Evolutionary conservation across 2,113 vertebrate genomes (phyloP), one percentile per base, ranked within the genome.

Genomic region (Sorex araneus): DNA sequence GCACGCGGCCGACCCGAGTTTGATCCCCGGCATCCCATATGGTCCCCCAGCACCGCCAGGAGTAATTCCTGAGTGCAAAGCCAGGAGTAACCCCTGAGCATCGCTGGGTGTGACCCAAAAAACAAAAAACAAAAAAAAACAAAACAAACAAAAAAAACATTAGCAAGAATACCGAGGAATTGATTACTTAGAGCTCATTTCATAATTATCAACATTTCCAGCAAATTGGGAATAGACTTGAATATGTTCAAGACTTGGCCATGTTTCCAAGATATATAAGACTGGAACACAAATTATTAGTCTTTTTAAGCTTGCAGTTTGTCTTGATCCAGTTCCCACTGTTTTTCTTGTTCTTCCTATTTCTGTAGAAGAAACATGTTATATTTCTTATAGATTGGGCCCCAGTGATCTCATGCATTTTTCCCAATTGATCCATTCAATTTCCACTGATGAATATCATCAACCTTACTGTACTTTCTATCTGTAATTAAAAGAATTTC

Each of bases 331-430:
- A 19, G 1, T 28, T 79, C 25, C 25, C 5, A 15, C 30, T 83
- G 13, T 78, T 28, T 79, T 70, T 57, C 43, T 66, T 89, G 13
- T 4, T 75, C n/a, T 15, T 81, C 6, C 87, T 21, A n/a, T 85
- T 92, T 85, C 3, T 40, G 23, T 43, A 84, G 23, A 11, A 75
- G 47, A 57, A 85, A n/a, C 45, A 63, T 88, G 77, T 87, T 40
- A 32, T 90, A 63, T 21, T 82, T 87, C 77, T 88, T 40, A 18
- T n/a, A 77, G 19, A 77, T 84, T 84, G 84, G 23, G 64, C 81
- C n/a, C 36, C 82, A 88, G 34, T 66, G 70, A 78, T 21, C 40
- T 93, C 47, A 15, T 73, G 30, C 6, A 36, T 94, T 77, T 50
- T 12, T 60, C 11, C 7, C 75, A 43, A 73, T 70, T 30, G 40